Percentiles rank a stretch among this genome's conserved stretches.
Evolutionary conservation across 2,113 vertebrate species (phyloP).

Genomic region (Lasiurus cinereus): DNA sequence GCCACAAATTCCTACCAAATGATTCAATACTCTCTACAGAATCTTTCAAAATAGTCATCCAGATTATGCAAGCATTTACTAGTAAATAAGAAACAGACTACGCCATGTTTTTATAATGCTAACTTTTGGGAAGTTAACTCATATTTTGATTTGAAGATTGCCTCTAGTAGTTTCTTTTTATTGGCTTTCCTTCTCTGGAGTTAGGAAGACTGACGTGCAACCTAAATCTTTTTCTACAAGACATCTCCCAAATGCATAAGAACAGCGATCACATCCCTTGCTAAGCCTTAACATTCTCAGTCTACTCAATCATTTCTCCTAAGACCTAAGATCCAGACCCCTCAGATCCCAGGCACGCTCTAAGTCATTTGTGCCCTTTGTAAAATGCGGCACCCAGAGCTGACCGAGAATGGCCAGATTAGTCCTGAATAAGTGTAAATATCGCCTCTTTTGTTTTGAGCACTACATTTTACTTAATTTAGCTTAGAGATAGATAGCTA

Average conservation of each 20-base stretch:
- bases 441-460: not conserved
- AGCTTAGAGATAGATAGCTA: not conserved
- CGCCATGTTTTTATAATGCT: not conserved
- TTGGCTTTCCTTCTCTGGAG: not conserved
- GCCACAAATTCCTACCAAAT: not conserved
- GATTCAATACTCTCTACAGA: not conserved
- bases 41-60: conserved; percentile 9
- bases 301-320: not conserved
- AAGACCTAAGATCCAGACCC: not conserved
- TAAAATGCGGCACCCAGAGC: not conserved
- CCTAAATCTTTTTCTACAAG: not conserved
- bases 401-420: not conserved
- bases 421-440: not conserved
- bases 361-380: not conserved
- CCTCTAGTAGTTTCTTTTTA: not conserved
- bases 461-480: not conserved
- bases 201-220: not conserved
- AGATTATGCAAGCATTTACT: not conserved
- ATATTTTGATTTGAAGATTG: not conserved
- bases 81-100: not conserved
- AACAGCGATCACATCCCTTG: not conserved
- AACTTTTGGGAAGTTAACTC: not conserved
- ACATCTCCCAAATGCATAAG: not conserved
- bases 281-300: not conserved
- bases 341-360: not conserved